Base-by-base conservation (phyloP, 2,797 vertebrate species). In the Macropus fuliginosus region DNA sequence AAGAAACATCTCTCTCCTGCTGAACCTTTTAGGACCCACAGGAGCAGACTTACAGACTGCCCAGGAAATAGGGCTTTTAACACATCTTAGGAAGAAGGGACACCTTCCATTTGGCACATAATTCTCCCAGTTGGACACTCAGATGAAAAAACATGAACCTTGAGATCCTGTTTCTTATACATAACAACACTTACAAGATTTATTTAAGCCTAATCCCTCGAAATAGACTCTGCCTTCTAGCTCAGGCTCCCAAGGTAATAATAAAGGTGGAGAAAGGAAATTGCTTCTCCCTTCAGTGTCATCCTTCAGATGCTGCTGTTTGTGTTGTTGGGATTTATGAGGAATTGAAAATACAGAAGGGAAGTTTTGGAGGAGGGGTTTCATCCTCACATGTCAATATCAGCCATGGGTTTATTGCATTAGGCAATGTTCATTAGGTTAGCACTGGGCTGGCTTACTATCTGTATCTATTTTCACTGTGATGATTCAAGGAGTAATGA, bases 391-490 rank as follows among this genome's bases (percentile, higher is more conserved):
- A 28, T 34, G 87, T 2, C 14, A 14, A n/a, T 1, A 29, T 55
- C 74, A 59, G 31, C 5, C 0, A 0, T 0, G 31, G 29, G 21
- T 13, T 27, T 55, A 3, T 55, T 29, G 92, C 55, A 55, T 90
- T 29, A 46, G 74, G 40, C 40, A 11, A 21, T 2, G 29, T 3
- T 6, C 0, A 0, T 4, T 14, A 1, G 31, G 1, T 52, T 31
- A 57, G 40, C 55, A 1, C 55, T 8, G 0, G 0, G 54, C 9
- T 18, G 55, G 14, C 40, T 62, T 57, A 6, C 6, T 31, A 50
- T 55, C 11, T 87, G 59, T 54, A 5, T 0, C 0, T 0, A 0
- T 3, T 3, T 11, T 40, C 54, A 0, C 92, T 0, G 0, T 21
- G 12, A 8, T 21, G 57, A 74, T n/a, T 28, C 46, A 6, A 0